A percentile compares a stretch with the other conserved stretches of the same genome.
These are phyloP conservation scores for Botrylloides violaceus DNA, from an alignment of 23 tunicate species.

Conservation along the genomic window DNA sequence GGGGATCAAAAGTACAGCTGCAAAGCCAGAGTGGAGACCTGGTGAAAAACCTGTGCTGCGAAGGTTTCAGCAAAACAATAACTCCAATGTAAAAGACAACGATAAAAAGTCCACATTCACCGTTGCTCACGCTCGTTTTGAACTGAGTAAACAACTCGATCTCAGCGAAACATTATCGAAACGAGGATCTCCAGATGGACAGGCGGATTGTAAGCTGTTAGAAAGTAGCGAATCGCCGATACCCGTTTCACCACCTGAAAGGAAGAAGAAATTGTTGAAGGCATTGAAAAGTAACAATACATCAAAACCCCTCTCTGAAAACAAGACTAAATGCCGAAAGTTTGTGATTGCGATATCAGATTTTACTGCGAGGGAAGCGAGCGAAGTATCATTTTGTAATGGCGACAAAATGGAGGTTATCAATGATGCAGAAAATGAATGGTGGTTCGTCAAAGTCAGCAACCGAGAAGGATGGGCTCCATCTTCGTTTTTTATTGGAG, in stretches of 20 bases:
- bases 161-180: slow-evolving; percentile 6
- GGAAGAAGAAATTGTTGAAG: neutral
- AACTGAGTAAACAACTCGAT: slow-evolving; percentile 5
- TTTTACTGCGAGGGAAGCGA: slow-evolving; percentile 17
- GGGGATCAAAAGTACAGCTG: neutral
- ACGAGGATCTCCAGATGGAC: slow-evolving; percentile 78
- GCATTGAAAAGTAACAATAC: neutral
- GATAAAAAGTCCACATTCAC: slow-evolving; percentile 3
- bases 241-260: neutral
- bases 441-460: slow-evolving; percentile 71
- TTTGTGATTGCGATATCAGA: slow-evolving; percentile 35
- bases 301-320: neutral
- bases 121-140: slow-evolving; percentile 16
- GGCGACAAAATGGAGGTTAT: slow-evolving; percentile 41
- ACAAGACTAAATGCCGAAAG: neutral
- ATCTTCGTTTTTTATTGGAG: slow-evolving; percentile 23
- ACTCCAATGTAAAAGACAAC: slow-evolving; percentile 14
- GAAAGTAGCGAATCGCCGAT: neutral
- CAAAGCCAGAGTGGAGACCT: slow-evolving; percentile 6
- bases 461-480: slow-evolving; percentile 70
- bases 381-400: slow-evolving; percentile 38
- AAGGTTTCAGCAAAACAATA: slow-evolving; percentile 31
- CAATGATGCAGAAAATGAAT: slow-evolving; percentile 35
- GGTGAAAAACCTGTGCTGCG: slow-evolving; percentile 30
- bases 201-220: slow-evolving; percentile 27